Percentiles rank a stretch among this genome's conserved stretches.
These are phyloP conservation scores for Drosophila lacteicornis DNA, from an alignment of 1,140 invertebrate genomes.

Conservation along the genomic window DNA sequence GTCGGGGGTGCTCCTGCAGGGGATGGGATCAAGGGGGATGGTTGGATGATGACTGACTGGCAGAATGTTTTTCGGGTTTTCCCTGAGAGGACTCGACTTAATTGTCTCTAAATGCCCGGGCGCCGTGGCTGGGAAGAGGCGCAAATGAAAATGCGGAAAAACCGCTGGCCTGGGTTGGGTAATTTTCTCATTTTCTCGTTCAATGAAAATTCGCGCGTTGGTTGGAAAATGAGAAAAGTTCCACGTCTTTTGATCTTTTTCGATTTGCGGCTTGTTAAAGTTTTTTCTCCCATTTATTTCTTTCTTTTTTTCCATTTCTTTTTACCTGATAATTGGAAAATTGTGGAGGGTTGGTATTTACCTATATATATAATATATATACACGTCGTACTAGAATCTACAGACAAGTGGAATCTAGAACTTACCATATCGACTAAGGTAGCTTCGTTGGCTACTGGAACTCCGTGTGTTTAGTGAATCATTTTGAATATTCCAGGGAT, in stretches of 20 bases:
- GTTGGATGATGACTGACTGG: slow-evolving; percentile 12
- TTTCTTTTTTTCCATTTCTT: neutral
- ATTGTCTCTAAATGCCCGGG: slow-evolving; percentile 73
- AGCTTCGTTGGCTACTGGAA: slow-evolving; percentile 11
- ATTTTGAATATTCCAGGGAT: slow-evolving; percentile 11
- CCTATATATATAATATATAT: neutral
- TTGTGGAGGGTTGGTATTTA: neutral
- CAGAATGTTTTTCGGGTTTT: slow-evolving; percentile 28
- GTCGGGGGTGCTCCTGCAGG: slow-evolving; percentile 11
- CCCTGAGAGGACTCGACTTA: slow-evolving; percentile 54
- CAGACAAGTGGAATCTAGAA: slow-evolving; percentile 16
- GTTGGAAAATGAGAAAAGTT: slow-evolving; percentile 71
- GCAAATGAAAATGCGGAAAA: slow-evolving; percentile 48
- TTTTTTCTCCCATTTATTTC: slow-evolving; percentile 20
- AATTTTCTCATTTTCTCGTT: slow-evolving; percentile 83
- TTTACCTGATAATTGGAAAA: slow-evolving; percentile 7
- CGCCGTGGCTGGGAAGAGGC: slow-evolving; percentile 38
- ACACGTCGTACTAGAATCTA: slow-evolving; percentile 7
- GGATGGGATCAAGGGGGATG: slow-evolving; percentile 26
- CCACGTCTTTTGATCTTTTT: slow-evolving; percentile 68
- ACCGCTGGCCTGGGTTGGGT: slow-evolving; percentile 45
- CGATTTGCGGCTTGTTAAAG: slow-evolving; percentile 39
- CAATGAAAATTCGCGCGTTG: slow-evolving; percentile 73
- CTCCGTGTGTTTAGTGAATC: slow-evolving; percentile 11
- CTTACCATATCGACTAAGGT: slow-evolving; percentile 31